Base-by-base conservation (phyloP, 2,113 vertebrate species). In the Pterocles gutturalis region DNA sequence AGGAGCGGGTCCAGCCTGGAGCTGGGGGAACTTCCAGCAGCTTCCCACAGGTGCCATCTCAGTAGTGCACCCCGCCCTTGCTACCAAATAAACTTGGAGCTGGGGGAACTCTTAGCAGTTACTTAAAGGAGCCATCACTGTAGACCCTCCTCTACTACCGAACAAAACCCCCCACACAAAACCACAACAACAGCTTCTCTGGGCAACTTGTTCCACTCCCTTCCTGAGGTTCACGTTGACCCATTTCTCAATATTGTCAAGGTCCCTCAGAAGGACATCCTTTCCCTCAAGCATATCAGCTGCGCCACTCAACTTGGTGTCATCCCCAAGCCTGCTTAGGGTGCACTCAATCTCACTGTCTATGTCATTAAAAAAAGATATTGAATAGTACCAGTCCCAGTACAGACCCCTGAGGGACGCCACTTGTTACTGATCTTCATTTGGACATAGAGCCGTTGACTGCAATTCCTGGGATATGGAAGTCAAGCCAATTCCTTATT, bases 161-260 rank as follows among this genome's bases (percentile, higher is more conserved):
- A 41, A 41, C 41, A 41, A 41, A 41, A 41, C 41, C 13, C 41
- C 13, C 41, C 41, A 41, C 41, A 41, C 41, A 41, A 13, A 41
- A 41, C 12, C 41, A 41, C 41, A 41, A 41, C 12, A 38, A 41
- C 12, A 38, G 0, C 9, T 71, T 80, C 16, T 57, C 24, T 58
- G 10, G 10, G 18, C 5, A 58, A 9, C 31, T 5, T 49, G 1
- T 58, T 76, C 13, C 38, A 34, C 1, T 3, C 5, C 7, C 17
- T 66, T 70, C 22, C 22, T 57, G 26, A 65, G 8, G 13, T 43
- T 58, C 43, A 43, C 36, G 33, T 0, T 75, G 29, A 48, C 3
- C 3, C 7, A 20, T 7, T 62, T 87, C 57, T 54, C n/a, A 58
- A n/a, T 13, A 11, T 10, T 38, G 9, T 46, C 18, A 65, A 26